Conservation (phyloP, 1,140 invertebrate species). For the Subanguina moxae region DNA sequence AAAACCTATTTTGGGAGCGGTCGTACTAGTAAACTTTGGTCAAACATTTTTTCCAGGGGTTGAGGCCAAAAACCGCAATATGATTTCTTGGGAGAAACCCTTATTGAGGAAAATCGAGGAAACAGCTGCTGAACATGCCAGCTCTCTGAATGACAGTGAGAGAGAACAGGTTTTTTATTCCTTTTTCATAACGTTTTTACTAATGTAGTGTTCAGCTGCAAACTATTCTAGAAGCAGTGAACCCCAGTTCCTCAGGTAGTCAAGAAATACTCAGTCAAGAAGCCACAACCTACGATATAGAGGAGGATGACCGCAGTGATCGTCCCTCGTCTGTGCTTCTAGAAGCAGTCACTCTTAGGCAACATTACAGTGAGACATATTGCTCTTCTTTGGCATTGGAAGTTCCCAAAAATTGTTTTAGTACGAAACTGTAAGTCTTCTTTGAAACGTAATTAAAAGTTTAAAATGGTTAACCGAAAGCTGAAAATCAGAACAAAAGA, state of each 20-base stretch:
- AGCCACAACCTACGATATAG: neutral
- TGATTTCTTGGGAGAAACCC: slow-evolving; percentile 59
- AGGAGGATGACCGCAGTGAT: slow-evolving; percentile 46
- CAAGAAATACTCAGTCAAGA: slow-evolving; percentile 46
- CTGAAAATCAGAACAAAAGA: too few relatives aligned
- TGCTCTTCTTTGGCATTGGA: slow-evolving; percentile 1
- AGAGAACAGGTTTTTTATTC: slow-evolving; percentile 45
- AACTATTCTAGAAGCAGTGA: slow-evolving; percentile 55
- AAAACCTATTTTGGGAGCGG: too few relatives aligned
- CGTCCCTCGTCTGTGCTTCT: slow-evolving; percentile 53
- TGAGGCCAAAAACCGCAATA: slow-evolving; percentile 57
- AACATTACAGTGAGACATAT: neutral
- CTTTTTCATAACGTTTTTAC: neutral
- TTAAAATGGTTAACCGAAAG: too few relatives aligned
- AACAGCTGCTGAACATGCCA: slow-evolving; percentile 57
- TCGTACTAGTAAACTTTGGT: too few relatives aligned
- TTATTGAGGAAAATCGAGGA: slow-evolving; percentile 57
- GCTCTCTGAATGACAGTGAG: slow-evolving; percentile 55
- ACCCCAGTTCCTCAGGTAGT: slow-evolving; percentile 47
- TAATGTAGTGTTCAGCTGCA: slow-evolving; percentile 45
- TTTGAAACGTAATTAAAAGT: too few relatives aligned
- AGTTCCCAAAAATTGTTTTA: neutral
- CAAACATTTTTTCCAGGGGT: slow-evolving; percentile 45
- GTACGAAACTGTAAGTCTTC: neutral
- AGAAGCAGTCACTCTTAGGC: slow-evolving; percentile 49